These are phyloP conservation scores for Nymphalis c-album DNA, from an alignment of 2,888 invertebrate species.

Conservation along the genomic window DNA sequence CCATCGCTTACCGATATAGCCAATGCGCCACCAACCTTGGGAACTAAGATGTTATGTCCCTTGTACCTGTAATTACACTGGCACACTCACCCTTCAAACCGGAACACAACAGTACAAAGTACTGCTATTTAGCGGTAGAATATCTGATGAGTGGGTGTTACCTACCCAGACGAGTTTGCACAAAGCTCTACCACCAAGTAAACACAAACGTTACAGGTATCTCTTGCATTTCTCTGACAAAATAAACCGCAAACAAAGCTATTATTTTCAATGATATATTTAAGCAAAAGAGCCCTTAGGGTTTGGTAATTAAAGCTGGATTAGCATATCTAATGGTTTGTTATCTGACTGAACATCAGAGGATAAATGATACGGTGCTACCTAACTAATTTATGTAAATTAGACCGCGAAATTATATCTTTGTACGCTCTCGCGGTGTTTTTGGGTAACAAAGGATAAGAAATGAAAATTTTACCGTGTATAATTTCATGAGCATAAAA, in stretches of 20 bases:
- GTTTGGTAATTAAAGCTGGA: slow-evolving; percentile 53
- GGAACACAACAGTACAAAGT: too few relatives aligned
- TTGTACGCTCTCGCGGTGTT: slow-evolving; percentile 7
- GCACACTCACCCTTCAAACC: too few relatives aligned
- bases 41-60: too few relatives aligned
- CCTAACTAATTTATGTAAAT: slow-evolving; percentile 70
- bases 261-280: slow-evolving; percentile 17
- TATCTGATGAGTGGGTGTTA: too few relatives aligned
- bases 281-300: slow-evolving; percentile 46
- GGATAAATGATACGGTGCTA: slow-evolving; percentile 59
- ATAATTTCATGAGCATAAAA: too few relatives aligned
- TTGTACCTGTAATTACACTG: too few relatives aligned
- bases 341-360: slow-evolving; percentile 50
- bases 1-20: too few relatives aligned
- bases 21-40: too few relatives aligned
- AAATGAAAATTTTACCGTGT: background rate
- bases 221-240: slow-evolving; percentile 1
- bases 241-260: background rate
- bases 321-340: slow-evolving; percentile 53
- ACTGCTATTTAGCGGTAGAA: too few relatives aligned
- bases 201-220: background rate
- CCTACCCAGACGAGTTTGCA: too few relatives aligned
- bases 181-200: too few relatives aligned
- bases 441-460: slow-evolving; percentile 8
- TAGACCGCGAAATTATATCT: slow-evolving; percentile 44